These are phyloP conservation scores for Boloria selene DNA, from an alignment of 2,888 invertebrate genomes.

Conservation along the genomic window DNA sequence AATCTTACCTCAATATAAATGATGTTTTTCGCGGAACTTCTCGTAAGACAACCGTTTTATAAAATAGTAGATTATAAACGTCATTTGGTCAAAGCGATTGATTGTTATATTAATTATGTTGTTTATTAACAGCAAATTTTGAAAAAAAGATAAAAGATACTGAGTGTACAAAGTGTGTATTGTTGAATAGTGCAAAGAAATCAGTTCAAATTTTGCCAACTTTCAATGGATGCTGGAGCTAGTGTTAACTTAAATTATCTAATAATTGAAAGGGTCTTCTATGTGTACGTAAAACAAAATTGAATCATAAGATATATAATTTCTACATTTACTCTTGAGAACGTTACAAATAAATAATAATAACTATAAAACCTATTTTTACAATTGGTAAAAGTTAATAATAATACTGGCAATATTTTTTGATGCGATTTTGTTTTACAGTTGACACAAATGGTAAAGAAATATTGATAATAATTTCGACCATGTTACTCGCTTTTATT, in stretches of 20 bases:
- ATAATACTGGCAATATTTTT: neutral
- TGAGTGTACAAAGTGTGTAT: slow-evolving; percentile 17
- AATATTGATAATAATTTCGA: no score
- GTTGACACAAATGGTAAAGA: neutral
- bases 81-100: neutral
- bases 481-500: slow-evolving; percentile 9
- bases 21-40: neutral
- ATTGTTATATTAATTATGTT: slow-evolving; percentile 1
- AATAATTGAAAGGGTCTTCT: slow-evolving; percentile 3
- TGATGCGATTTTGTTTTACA: slow-evolving; percentile 2
- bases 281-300: slow-evolving; percentile 2
- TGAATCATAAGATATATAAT: neutral
- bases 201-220: slow-evolving; percentile 31
- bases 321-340: neutral
- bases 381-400: neutral
- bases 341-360: neutral
- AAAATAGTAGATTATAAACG: neutral
- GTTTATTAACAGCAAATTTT: slow-evolving; percentile 1
- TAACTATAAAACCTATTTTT: neutral
- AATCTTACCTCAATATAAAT: no score
- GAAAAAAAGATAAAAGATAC: neutral
- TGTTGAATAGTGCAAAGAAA: slow-evolving; percentile 22
- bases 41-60: neutral
- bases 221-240: neutral
- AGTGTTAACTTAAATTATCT: neutral